phyloP scores from a whole-genome alignment of 1,140 invertebrate species.

The Bombus impatiens region DNA sequence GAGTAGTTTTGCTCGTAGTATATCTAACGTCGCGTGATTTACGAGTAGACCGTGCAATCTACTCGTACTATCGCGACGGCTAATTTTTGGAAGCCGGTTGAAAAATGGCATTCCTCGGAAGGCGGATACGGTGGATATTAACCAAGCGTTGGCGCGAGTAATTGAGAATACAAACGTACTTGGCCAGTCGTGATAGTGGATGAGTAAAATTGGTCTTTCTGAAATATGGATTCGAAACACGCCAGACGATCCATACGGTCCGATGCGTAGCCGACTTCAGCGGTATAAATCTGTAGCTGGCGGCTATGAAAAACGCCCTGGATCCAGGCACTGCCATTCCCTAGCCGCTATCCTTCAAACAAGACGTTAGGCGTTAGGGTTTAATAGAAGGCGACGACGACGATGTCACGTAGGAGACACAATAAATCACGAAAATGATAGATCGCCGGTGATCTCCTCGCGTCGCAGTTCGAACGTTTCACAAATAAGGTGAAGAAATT shows the following conservation, averaged over 20 bases:
- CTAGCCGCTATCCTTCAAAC: constrained; percentile 43
- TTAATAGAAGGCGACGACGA: constrained; percentile 21
- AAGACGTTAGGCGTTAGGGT: constrained; percentile 39
- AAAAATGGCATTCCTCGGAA: constrained; percentile 19
- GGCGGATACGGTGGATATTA: neutral
- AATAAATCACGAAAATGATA: too few species aligned
- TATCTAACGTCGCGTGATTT: neutral
- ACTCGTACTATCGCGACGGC: neutral
- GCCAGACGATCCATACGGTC: neutral
- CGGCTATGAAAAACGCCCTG: constrained; percentile 49
- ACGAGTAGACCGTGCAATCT: neutral
- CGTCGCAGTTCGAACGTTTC: too few species aligned
- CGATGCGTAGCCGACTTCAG: constrained; percentile 40
- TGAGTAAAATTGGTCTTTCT: constrained; percentile 20
- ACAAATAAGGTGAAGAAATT: too few species aligned
- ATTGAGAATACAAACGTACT: constrained; percentile 30
- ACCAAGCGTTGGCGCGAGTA: neutral
- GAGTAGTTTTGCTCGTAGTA: neutral
- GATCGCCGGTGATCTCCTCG: too few species aligned
- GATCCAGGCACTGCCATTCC: constrained; percentile 9
- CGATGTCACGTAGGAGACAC: neutral
- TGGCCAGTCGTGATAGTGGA: neutral
- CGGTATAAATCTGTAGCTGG: constrained; percentile 51
- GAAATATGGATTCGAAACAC: constrained; percentile 36
- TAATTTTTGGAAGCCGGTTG: neutral